Evolutionary conservation across 2,888 invertebrate species (phyloP), one percentile per base, ranked within the genome.

Genomic region (Hirtodrosophila histrioides): DNA sequence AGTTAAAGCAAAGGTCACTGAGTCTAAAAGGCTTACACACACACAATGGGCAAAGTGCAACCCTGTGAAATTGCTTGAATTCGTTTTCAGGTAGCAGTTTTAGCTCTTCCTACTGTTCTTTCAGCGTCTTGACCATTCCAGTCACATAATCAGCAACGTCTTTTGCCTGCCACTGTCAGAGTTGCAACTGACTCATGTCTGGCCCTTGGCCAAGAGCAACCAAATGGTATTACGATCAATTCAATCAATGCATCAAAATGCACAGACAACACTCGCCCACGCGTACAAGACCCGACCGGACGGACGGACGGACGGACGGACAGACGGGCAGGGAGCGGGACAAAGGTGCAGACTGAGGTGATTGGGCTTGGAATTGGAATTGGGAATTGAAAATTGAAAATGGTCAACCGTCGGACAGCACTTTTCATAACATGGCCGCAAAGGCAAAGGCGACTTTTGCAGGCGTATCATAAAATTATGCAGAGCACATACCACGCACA

Each of bases 231-330:
- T 66, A 51, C 73, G 70, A 57, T 80, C 69, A 86, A 88, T 89
- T 89, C 89, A 87, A 90, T 89, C 88, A 89, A 89, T 84, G 86
- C 89, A 79, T 82, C 82, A 70, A 58, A 69, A 75, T 61, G 63
- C 63, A 44, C 46, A 62, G 54, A 54, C 10, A 46, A 43, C 31
- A 40, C 40, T 68, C 63, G 51, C 76, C 77, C 80, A 80, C 80
- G 84, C 77, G 23, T 50, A 39, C 35, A 17, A 39, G 46, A 31
- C 31, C 17, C 17, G 2, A 17, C 17, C 17, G 17, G 17, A 27
- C 27, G 54, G n/a, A 33, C 12, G 8, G 31, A 33, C 12, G 8
- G 31, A 8, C 6, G 6, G 12, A 23, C 17, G 23, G 23, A 17
- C 17, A 12, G 11, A n/a, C 5, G 27, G 27, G 6, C 27, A 27